Percentiles rank a stretch among this genome's conserved stretches.
These are phyloP conservation scores for Lanius ludovicianus DNA, from an alignment of 2,113 vertebrate species.

Conservation along the genomic window DNA sequence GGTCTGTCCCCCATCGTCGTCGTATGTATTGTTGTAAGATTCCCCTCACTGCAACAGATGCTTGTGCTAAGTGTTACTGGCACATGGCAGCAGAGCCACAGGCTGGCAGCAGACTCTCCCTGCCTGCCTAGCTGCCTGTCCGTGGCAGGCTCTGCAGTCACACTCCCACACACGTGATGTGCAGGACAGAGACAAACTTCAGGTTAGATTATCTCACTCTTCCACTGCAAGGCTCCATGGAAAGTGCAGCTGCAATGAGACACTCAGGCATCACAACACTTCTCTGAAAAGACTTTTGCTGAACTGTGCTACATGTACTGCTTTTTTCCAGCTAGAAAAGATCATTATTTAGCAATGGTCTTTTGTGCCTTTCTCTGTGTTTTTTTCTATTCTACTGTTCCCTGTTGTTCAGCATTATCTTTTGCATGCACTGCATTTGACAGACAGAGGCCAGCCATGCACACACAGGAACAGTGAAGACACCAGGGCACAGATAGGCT, in stretches of 20 bases:
- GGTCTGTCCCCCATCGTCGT: too few species aligned
- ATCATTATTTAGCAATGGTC: neutral
- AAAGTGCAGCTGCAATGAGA: neutral
- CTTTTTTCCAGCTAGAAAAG: neutral
- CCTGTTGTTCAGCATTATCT: neutral
- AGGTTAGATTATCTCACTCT: neutral
- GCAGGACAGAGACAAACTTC: neutral
- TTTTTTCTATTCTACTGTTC: neutral
- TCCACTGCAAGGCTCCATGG: neutral
- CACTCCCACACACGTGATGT: neutral
- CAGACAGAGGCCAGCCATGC: neutral
- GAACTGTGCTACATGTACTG: neutral
- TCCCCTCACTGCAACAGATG: too few species aligned
- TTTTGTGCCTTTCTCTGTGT: neutral
- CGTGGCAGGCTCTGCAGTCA: neutral
- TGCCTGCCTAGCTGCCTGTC: neutral
- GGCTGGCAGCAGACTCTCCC: neutral
- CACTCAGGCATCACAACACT: neutral
- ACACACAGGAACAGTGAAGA: neutral
- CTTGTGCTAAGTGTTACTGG: neutral
- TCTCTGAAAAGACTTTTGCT: neutral
- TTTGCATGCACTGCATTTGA: neutral
- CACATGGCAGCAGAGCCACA: neutral
- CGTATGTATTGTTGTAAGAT: too few species aligned
- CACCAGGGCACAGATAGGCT: accelerated